These are phyloP conservation scores for Rosalia funebris DNA, from an alignment of 2,888 invertebrate species.

Conservation along the genomic window DNA sequence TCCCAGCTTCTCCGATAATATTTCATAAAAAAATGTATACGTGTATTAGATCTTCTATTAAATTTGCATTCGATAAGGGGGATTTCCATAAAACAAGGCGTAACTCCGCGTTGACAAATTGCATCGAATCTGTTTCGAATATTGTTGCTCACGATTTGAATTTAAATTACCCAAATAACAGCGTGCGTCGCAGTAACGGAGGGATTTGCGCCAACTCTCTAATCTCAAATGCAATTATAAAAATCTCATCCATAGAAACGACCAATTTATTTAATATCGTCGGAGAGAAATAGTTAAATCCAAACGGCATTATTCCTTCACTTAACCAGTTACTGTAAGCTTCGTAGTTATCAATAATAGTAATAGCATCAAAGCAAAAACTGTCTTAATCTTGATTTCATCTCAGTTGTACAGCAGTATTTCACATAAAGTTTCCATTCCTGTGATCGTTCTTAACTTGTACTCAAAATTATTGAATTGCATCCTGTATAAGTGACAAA, in stretches of 20 bases:
- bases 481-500: too few species aligned
- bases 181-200: not conserved
- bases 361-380: too few species aligned
- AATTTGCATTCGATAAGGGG: slow-evolving; percentile 15
- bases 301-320: too few species aligned
- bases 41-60: not conserved
- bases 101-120: slow-evolving; percentile 10
- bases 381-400: too few species aligned
- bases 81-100: slow-evolving; percentile 7
- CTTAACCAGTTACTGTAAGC: too few species aligned
- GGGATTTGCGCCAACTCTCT: slow-evolving; percentile 14
- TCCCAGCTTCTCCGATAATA: not conserved
- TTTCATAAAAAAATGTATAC: not conserved
- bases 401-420: too few species aligned
- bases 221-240: slow-evolving; percentile 39
- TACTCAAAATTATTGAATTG: too few species aligned
- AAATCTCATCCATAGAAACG: slow-evolving; percentile 31
- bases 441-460: too few species aligned
- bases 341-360: too few species aligned
- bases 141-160: slow-evolving; percentile 6
- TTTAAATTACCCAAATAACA: not conserved
- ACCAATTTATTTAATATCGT: slow-evolving; percentile 42
- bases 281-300: too few species aligned
- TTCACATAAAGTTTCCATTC: too few species aligned
- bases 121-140: slow-evolving; percentile 8